Evolutionary conservation across 2,888 invertebrate species (phyloP).

Genomic region (Ernsta delagoae): DNA sequence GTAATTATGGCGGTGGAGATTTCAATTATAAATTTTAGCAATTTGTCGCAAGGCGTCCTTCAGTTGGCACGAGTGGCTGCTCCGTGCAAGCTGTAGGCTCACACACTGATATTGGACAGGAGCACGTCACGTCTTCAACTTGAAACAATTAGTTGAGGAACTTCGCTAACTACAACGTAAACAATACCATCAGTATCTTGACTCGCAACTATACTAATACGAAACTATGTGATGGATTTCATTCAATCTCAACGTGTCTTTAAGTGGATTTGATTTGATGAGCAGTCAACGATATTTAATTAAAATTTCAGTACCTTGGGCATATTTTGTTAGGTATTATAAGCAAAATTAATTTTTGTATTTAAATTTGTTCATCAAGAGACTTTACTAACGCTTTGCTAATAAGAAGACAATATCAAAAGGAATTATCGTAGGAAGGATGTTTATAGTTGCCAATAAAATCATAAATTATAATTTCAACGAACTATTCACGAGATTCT

Average conservation of each 20-base stretch:
- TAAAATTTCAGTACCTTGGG: too few relatives aligned
- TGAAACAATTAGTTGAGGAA: conserved; percentile 20
- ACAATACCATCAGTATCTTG: background rate
- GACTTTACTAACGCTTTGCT: background rate
- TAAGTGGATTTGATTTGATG: too few relatives aligned
- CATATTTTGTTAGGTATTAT: too few relatives aligned
- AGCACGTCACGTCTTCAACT: conserved; percentile 25
- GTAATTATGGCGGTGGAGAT: conserved; percentile 13
- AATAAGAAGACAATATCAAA: conserved; percentile 9
- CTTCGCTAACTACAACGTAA: conserved; percentile 11
- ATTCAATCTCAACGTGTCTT: too few relatives aligned
- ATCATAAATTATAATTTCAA: conserved; percentile 8
- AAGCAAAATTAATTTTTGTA: too few relatives aligned
- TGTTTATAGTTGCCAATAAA: background rate
- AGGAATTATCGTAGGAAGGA: background rate
- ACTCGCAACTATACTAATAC: background rate
- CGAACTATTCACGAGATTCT: background rate
- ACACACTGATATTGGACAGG: conserved; percentile 4
- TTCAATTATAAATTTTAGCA: conserved; percentile 31
- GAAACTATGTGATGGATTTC: background rate
- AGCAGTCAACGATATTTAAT: too few relatives aligned
- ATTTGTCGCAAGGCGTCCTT: conserved; percentile 7
- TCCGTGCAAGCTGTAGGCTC: background rate
- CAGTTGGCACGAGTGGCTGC: background rate
- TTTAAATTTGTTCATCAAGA: too few relatives aligned